These are phyloP conservation scores for Dynastes grantii DNA, from an alignment of 2,888 invertebrate species.

Conservation along the genomic window DNA sequence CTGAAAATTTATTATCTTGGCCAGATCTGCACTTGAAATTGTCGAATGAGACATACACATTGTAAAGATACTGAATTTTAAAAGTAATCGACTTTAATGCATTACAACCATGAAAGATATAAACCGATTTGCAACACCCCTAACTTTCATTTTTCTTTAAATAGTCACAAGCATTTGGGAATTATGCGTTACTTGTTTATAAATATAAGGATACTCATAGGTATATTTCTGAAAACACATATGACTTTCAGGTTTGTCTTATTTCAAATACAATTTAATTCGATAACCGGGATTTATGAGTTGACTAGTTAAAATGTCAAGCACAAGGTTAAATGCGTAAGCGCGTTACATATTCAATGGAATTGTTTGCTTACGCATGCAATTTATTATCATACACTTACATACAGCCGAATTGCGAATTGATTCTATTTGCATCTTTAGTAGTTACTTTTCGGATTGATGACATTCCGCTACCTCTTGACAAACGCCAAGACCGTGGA, in stretches of 20 bases:
- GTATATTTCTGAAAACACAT: not conserved
- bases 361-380: slow-evolving; percentile 53
- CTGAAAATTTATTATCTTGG: too few species aligned
- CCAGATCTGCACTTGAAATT: too few species aligned
- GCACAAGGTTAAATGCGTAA: slow-evolving; percentile 54
- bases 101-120: too few species aligned
- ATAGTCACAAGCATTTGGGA: too few species aligned
- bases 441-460: slow-evolving; percentile 31
- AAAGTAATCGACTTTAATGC: too few species aligned
- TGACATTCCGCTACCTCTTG: slow-evolving; percentile 23
- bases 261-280: slow-evolving; percentile 24
- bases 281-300: slow-evolving; percentile 39
- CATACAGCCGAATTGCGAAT: slow-evolving; percentile 43
- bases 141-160: too few species aligned
- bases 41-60: too few species aligned
- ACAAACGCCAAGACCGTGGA: slow-evolving; percentile 10
- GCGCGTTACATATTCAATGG: slow-evolving; percentile 53
- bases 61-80: too few species aligned
- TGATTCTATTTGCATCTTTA: slow-evolving; percentile 46
- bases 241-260: not conserved
- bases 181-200: too few species aligned
- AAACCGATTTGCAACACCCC: too few species aligned
- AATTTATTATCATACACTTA: slow-evolving; percentile 49
- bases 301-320: slow-evolving; percentile 52
- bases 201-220: too few species aligned